phyloP scores from a whole-genome alignment of 2,113 vertebrate species.

The Ariopsis seemanni region DNA sequence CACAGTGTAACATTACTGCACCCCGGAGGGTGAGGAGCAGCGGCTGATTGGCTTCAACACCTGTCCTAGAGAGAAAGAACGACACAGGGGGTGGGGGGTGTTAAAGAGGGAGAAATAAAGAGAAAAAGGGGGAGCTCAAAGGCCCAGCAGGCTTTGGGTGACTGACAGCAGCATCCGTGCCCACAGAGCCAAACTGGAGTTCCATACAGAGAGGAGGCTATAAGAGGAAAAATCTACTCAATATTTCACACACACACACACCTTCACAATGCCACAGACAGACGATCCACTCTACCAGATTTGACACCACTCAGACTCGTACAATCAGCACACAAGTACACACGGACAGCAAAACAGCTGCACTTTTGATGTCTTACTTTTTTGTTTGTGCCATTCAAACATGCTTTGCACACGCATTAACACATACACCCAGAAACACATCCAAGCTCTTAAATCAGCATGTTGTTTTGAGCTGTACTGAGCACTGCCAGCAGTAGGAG shows the following conservation, averaged over 20 bases:
- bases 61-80: constrained; percentile 23
- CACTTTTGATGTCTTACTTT: not conserved
- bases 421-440: not conserved
- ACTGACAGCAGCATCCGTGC: constrained; percentile 41
- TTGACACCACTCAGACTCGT: not conserved
- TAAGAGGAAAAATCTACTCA: constrained; percentile 25
- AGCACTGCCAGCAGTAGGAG: not conserved
- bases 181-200: constrained; percentile 27
- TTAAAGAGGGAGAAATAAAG: not conserved
- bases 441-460: not conserved
- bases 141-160: constrained; percentile 33
- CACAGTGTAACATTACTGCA: constrained; percentile 39
- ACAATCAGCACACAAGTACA: not conserved
- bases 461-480: not conserved
- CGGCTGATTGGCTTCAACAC: constrained; percentile 44
- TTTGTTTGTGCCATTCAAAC: not conserved
- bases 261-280: constrained; percentile 14
- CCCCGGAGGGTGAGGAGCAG: constrained; percentile 25
- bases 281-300: not conserved
- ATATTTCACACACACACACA: not conserved
- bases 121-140: constrained; percentile 6
- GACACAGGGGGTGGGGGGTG: too few relatives aligned
- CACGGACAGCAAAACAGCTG: not conserved
- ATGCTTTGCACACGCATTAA: not conserved
- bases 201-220: constrained; percentile 22